Evolutionary conservation across 2,888 invertebrate species (phyloP).

Genomic region (Desoria tigrina): DNA sequence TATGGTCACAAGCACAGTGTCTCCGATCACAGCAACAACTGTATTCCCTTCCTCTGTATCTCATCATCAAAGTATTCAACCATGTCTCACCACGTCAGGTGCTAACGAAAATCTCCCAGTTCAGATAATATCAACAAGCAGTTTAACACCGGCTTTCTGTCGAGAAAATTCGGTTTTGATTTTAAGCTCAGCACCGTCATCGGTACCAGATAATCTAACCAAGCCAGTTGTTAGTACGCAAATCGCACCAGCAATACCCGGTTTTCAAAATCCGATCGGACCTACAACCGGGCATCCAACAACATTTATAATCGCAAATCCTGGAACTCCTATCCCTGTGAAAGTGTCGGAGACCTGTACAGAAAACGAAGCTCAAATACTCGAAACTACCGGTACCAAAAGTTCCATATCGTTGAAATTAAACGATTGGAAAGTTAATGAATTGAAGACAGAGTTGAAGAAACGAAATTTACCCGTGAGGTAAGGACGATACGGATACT

Average conservation of each 20-base stretch:
- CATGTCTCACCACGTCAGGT: not conserved
- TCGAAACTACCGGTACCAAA: no score
- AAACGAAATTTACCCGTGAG: slow-evolving; percentile 88
- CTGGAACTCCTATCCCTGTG: not conserved
- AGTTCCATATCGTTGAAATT: no score
- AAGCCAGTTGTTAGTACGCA: slow-evolving; percentile 14
- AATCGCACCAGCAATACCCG: slow-evolving; percentile 12
- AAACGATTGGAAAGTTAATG: slow-evolving; percentile 67
- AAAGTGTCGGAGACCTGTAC: not conserved
- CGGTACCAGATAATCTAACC: slow-evolving; percentile 4
- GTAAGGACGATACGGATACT: no score
- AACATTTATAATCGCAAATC: slow-evolving; percentile 10
- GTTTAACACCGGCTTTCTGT: not conserved
- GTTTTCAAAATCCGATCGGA: slow-evolving; percentile 27
- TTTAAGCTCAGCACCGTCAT: slow-evolving; percentile 2
- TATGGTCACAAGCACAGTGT: no score
- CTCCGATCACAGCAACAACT: not conserved
- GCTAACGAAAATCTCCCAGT: not conserved
- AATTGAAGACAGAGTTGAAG: slow-evolving; percentile 90
- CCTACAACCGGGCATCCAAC: not conserved
- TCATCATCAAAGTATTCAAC: slow-evolving; percentile 8
- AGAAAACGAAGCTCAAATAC: not conserved
- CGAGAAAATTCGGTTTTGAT: not conserved
- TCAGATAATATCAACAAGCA: not conserved
- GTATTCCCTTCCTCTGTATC: not conserved